Base-by-base conservation (phyloP, 2,113 vertebrate species). In the Trichomycterus rosablanca region DNA sequence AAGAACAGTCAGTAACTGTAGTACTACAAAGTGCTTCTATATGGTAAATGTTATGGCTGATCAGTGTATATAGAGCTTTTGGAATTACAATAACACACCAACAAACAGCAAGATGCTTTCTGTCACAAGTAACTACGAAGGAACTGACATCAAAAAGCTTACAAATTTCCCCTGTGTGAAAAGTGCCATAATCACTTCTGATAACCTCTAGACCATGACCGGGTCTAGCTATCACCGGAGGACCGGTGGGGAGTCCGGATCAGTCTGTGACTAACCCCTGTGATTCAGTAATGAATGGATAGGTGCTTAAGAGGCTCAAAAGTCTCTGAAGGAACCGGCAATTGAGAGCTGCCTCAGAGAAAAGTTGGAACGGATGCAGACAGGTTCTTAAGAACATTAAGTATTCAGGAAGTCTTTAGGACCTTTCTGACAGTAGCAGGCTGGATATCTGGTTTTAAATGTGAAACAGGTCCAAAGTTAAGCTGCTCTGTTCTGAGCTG, bases 241-340 rank as follows among this genome's bases (percentile, higher is more conserved):
- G 40, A 30, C 18, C 1, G 49, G 28, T 10, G 30, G 67, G 63
- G 48, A 59, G 40, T 24, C 18, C 1, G 49, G 67, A 56, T 65
- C 15, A 63, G 45, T 15, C 52, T 52, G 39, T 39, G 42, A 20
- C 44, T 46, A 46, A 48, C 32, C 30, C 23, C 18, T 19, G 49
- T 14, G 18, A n/a, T 19, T 59, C 42, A 15, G 53, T 55, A 71
- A 66, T 72, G 53, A 58, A 51, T 67, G 67, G 59, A 76, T 75
- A 78, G 74, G 64, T 74, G 67, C 70, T 78, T 68, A 77, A 84
- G 83, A 81, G 84, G 82, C 78, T 76, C 61, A 83, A 78, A 75
- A 77, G 62, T 67, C 68, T 28, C 24, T 22, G 53, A 19, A n/a
- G 12, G 32, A 35, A 42, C 32, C 7, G 30, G 57, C 56, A 15